phyloP scores from a whole-genome alignment of 2,113 vertebrate genomes.

The Ascaphus truei region DNA sequence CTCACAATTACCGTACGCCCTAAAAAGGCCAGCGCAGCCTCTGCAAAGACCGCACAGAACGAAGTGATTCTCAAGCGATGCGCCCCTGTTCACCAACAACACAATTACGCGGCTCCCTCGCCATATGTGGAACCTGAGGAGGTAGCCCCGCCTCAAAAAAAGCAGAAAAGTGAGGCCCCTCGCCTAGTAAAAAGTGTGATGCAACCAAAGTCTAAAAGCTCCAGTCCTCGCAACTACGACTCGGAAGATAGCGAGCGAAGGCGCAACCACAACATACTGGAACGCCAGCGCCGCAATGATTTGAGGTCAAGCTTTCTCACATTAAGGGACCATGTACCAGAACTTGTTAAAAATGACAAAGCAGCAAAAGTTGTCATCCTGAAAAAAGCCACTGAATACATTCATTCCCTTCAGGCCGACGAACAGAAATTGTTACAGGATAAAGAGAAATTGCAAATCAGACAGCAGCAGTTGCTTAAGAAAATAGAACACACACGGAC shows the following conservation, averaged over 20 bases:
- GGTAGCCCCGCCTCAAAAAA: constrained; percentile 73
- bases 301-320: constrained; percentile 93
- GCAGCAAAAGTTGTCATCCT: constrained; percentile 97
- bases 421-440: constrained; percentile 84
- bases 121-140: constrained; percentile 84
- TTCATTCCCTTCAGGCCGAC: constrained; percentile 82
- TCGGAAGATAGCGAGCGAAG: constrained; percentile 94
- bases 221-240: constrained; percentile 86
- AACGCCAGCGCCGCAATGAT: constrained; percentile 96
- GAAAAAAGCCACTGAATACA: constrained; percentile 95
- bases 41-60: constrained; percentile 61
- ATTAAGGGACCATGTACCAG: constrained; percentile 92
- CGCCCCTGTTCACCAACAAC: constrained; percentile 94
- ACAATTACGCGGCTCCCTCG: constrained; percentile 94
- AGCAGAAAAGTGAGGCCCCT: constrained; percentile 66
- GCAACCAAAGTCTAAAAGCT: constrained; percentile 72
- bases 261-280: constrained; percentile 96
- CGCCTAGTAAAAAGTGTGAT: constrained; percentile 61
- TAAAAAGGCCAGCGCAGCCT: constrained; percentile 56
- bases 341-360: constrained; percentile 92
- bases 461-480: constrained; percentile 84
- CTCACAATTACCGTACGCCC: constrained; percentile 68
- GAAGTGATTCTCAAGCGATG: constrained; percentile 90
- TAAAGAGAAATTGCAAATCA: constrained; percentile 81
- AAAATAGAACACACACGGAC: constrained; percentile 86